Conservation (phyloP, 2,888 invertebrate species). For the Apamea sordens region DNA sequence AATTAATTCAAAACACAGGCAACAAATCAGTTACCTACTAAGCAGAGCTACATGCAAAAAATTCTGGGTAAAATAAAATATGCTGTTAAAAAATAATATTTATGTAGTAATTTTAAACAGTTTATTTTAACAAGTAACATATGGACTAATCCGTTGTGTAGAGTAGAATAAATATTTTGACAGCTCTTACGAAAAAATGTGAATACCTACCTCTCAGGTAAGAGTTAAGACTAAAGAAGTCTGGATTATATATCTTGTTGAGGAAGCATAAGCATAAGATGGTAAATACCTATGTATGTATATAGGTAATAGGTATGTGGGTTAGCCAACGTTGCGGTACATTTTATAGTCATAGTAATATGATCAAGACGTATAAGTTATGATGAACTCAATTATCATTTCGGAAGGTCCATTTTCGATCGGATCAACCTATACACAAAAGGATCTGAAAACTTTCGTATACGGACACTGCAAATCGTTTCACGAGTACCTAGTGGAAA, state of each 20-base stretch:
- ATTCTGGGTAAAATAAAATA: slow-evolving; percentile 59
- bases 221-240: slow-evolving; percentile 39
- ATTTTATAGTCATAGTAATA: slow-evolving; percentile 1
- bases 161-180: slow-evolving; percentile 77
- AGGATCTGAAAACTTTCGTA: neutral
- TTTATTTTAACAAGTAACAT: slow-evolving; percentile 72
- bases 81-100: slow-evolving; percentile 50
- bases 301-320: slow-evolving; percentile 15
- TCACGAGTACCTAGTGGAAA: slow-evolving; percentile 23
- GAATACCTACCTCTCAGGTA: slow-evolving; percentile 37
- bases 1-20: slow-evolving; percentile 36
- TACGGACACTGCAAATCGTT: neutral
- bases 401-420: neutral
- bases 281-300: neutral
- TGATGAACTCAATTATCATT: neutral
- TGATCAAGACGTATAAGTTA: neutral
- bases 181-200: slow-evolving; percentile 60
- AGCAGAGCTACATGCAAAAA: slow-evolving; percentile 42
- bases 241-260: slow-evolving; percentile 52
- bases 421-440: neutral
- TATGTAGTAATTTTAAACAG: slow-evolving; percentile 55
- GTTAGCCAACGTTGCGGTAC: neutral
- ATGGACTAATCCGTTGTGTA: slow-evolving; percentile 67
- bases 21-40: slow-evolving; percentile 45
- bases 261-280: slow-evolving; percentile 8